Conservation (phyloP, 2,113 vertebrate species). For the Epinephelus cyanopodus region DNA sequence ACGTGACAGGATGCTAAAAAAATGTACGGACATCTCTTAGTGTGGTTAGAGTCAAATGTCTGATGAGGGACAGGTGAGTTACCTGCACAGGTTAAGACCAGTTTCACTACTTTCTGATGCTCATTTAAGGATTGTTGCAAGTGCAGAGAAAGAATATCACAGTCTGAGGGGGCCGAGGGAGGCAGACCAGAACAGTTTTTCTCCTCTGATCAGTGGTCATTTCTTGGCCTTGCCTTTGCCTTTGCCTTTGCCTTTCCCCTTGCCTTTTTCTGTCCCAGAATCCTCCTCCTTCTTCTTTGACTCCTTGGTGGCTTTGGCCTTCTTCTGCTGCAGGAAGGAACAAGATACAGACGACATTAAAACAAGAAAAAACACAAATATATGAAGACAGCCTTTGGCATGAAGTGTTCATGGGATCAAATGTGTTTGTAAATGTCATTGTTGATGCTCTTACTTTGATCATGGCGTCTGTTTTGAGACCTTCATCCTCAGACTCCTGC, state of each 20-base stretch:
- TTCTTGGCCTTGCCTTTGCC: slow-evolving; percentile 83
- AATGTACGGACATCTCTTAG: background rate
- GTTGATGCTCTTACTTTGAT: slow-evolving; percentile 89
- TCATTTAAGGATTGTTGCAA: slow-evolving; percentile 8
- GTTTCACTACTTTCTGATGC: slow-evolving; percentile 7
- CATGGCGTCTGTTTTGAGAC: slow-evolving; percentile 90
- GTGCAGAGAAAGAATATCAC: slow-evolving; percentile 17
- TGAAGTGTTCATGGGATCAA: background rate
- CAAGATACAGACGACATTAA: background rate
- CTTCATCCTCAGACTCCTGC: slow-evolving; percentile 81
- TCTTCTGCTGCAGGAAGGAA: slow-evolving; percentile 87
- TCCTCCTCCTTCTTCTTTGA: slow-evolving; percentile 87
- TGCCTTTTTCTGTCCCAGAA: slow-evolving; percentile 89
- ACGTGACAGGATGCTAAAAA: slow-evolving; percentile 17
- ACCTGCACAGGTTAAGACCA: slow-evolving; percentile 13
- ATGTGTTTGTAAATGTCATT: background rate
- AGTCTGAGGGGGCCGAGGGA: background rate
- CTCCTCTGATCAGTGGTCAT: slow-evolving; percentile 50
- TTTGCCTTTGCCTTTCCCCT: slow-evolving; percentile 76
- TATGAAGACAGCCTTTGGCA: background rate
- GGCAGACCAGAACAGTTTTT: background rate
- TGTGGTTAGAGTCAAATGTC: background rate
- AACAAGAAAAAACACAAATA: background rate
- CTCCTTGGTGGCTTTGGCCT: slow-evolving; percentile 86
- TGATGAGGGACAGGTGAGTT: slow-evolving; percentile 11